Evolutionary conservation across 2,797 vertebrate genomes (phyloP).

Genomic region (Macroramphosus scolopax): DNA sequence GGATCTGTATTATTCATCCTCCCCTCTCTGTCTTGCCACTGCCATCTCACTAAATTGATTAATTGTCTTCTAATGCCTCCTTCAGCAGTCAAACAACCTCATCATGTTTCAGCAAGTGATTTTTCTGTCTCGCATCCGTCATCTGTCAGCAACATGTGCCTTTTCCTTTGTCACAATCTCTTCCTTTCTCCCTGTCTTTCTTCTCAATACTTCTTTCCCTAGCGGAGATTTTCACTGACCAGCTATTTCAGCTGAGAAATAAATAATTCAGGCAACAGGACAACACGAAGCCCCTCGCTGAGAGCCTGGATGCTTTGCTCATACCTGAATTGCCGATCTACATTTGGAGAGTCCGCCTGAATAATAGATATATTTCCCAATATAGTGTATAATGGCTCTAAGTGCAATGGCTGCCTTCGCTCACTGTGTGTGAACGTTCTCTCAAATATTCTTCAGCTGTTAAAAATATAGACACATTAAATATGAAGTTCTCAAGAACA

Average conservation of each 20-base stretch:
- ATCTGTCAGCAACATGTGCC: constrained; percentile 5
- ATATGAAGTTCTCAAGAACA: constrained; percentile 7
- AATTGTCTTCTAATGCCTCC: constrained; percentile 47
- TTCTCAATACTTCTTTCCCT: not conserved
- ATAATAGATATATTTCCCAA: constrained; percentile 47
- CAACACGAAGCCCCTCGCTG: constrained; percentile 46
- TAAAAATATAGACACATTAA: constrained; percentile 26
- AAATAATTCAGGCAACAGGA: constrained; percentile 67
- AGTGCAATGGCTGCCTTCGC: constrained; percentile 2
- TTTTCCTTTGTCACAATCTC: not conserved
- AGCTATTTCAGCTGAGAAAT: constrained; percentile 50
- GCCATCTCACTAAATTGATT: constrained; percentile 29
- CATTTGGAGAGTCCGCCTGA: constrained; percentile 29
- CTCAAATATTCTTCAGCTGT: no score
- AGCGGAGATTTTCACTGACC: constrained; percentile 22
- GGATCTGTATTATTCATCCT: constrained; percentile 3
- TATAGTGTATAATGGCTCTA: constrained; percentile 11
- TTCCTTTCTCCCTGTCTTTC: not conserved
- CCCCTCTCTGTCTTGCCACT: constrained; percentile 4
- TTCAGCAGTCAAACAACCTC: constrained; percentile 42
- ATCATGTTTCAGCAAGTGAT: constrained; percentile 32
- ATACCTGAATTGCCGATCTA: constrained; percentile 24
- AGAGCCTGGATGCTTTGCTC: constrained; percentile 31
- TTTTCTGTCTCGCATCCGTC: no score
- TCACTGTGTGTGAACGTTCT: not conserved